Conservation (phyloP, 2,888 invertebrate species). For the Leucozona laternaria region DNA sequence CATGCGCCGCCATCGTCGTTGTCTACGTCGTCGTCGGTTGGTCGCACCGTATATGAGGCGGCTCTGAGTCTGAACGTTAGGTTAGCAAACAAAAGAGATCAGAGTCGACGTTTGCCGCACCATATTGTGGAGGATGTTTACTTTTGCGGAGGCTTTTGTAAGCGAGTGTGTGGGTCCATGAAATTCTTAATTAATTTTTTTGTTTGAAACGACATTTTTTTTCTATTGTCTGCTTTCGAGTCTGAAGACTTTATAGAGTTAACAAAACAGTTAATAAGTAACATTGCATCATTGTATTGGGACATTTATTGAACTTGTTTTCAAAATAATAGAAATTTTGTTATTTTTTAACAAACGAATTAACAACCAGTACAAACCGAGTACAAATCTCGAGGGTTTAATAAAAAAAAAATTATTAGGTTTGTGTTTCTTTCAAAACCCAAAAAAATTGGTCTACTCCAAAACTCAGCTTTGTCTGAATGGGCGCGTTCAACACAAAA, state of each 20-base stretch:
- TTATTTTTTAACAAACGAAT: no score
- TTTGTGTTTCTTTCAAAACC: no score
- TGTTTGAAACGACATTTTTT: background rate
- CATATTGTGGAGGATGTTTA: conserved; percentile 58
- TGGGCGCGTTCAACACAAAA: no score
- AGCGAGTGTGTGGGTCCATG: conserved; percentile 11
- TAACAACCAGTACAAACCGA: no score
- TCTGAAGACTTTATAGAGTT: background rate
- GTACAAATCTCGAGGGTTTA: no score
- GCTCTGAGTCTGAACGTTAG: conserved; percentile 25
- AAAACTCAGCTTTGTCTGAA: no score
- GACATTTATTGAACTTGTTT: background rate
- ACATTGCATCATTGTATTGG: background rate
- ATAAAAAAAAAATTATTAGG: no score
- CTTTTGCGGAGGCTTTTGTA: conserved; percentile 39
- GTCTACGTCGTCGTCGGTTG: background rate
- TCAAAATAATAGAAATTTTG: background rate
- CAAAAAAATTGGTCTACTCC: no score
- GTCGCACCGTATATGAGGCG: conserved; percentile 33
- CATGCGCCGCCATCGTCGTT: conserved; percentile 41
- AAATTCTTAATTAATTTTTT: conserved; percentile 58
- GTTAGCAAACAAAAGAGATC: conserved; percentile 63
- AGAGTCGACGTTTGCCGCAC: conserved; percentile 20
- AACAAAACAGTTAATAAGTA: background rate
- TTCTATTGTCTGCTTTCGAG: conserved; percentile 7